Base-by-base conservation (phyloP, 30 jellyfish, hydroid and myxozoan genomes). In the Hydractinia symbiolongicarpus region DNA sequence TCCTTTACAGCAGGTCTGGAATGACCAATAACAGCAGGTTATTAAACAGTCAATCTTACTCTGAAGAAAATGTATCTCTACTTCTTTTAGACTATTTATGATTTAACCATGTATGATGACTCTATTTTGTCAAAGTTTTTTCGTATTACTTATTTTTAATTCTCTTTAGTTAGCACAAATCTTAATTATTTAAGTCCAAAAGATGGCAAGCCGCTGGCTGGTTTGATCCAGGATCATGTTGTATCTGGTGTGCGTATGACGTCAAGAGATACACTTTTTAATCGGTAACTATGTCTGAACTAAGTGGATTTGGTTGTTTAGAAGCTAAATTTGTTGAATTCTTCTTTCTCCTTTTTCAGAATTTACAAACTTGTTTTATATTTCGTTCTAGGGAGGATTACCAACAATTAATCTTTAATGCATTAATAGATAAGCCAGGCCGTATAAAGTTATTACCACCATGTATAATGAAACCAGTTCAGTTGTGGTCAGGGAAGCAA, bases 191-290 rank as follows among this genome's bases (percentile, higher is more conserved):
- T 95, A 13, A 79, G 97, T 77, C 99, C 99, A 5, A 89, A 91
- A 68, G 99, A 95, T 95, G 99, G 98, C 7, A 95, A 89, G 80
- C 99, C 99, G 5, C 79, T 95, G 67, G 93, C 97, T 76, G 99
- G 99, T 8, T 76, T 95, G 75, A 95, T 95, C 61, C 99, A 95
- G 80, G 99, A 95, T 78, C 96, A 84, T 75, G 89, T 95, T 66
- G 95, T 95, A 5, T 86, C 99, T 55, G 99, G 99, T 40, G 99
- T 95, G 64, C 72, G 93, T 19, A 78, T 95, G 97, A 89, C 99
- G 17, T 76, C 96, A 20, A 86, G 98, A 61, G 95, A 86, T 61
- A 90, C 72, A 10, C 68, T 95, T 56, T 80, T 88, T 50, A 81
- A 68, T 15, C 71, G 90, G 99, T 94, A 30, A 30, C 44, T 30